phyloP scores from a whole-genome alignment of 2,888 invertebrate species.

The Limnephilus lunatus region DNA sequence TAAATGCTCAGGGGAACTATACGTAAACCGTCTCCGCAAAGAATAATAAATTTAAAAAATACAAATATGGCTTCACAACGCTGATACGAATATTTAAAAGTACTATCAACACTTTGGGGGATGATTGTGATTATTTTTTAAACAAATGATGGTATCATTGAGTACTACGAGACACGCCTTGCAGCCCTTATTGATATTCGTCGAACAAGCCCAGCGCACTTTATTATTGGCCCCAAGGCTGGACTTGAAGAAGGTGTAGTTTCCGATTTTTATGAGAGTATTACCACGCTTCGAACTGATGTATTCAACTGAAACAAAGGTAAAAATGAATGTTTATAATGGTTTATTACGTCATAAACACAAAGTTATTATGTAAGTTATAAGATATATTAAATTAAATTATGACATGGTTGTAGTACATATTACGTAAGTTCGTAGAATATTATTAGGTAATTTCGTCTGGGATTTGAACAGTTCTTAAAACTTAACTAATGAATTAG shows the following conservation, averaged over 20 bases:
- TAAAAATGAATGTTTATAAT: background rate
- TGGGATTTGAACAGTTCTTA: no score
- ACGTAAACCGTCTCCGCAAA: no score
- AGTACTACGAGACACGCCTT: conserved; percentile 34
- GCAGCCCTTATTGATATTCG: conserved; percentile 45
- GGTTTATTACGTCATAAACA: no score
- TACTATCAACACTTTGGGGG: background rate
- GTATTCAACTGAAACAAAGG: conserved; percentile 36
- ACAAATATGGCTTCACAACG: background rate
- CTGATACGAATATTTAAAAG: background rate
- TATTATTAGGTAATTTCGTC: no score
- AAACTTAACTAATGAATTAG: no score
- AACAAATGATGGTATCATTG: conserved; percentile 19
- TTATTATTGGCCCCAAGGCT: background rate
- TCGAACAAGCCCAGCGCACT: conserved; percentile 49
- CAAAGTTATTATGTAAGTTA: no score
- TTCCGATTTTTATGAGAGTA: conserved; percentile 7
- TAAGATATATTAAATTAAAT: no score
- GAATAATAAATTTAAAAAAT: no score
- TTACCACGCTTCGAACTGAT: conserved; percentile 28
- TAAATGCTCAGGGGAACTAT: no score
- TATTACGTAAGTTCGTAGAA: no score
- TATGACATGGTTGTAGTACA: no score
- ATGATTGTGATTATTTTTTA: conserved; percentile 35
- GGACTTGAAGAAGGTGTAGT: conserved; percentile 23